Evolutionary conservation across 2,888 invertebrate species (phyloP).

Genomic region (Cantharis rufa): DNA sequence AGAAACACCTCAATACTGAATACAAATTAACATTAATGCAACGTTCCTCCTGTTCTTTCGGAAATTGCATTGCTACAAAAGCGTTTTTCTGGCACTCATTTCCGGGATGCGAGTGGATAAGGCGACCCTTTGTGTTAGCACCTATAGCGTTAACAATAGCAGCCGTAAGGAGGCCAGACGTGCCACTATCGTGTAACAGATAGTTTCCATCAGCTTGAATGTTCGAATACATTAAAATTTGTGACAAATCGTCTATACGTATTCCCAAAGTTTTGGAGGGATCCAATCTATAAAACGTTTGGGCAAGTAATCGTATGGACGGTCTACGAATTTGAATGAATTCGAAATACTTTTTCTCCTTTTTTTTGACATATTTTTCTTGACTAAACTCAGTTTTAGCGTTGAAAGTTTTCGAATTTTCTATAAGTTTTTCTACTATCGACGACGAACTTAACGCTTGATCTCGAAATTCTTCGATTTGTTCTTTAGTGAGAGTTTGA

Average conservation of each 20-base stretch:
- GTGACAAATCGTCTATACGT: conserved; percentile 86
- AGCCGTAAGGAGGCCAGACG: conserved; percentile 82
- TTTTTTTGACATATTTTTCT: conserved; percentile 93
- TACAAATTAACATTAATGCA: conserved; percentile 78
- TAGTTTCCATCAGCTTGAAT: conserved; percentile 77
- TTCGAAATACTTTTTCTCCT: conserved; percentile 91
- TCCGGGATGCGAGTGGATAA: conserved; percentile 80
- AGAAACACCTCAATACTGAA: conserved; percentile 70
- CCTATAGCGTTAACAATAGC: conserved; percentile 80
- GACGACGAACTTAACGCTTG: conserved; percentile 77
- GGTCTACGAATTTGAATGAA: conserved; percentile 80
- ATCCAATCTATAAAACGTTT: conserved; percentile 83
- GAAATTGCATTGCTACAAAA: conserved; percentile 79
- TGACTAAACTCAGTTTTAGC: conserved; percentile 91
- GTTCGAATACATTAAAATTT: conserved; percentile 82
- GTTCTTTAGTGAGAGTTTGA: conserved; percentile 80
- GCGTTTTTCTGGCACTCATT: conserved; percentile 80
- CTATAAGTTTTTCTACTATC: conserved; percentile 85
- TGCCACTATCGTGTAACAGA: conserved; percentile 86
- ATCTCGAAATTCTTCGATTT: conserved; percentile 79
- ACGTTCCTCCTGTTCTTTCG: conserved; percentile 68
- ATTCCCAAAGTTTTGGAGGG: conserved; percentile 76
- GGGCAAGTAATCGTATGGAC: conserved; percentile 77
- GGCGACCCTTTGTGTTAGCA: conserved; percentile 63
- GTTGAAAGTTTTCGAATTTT: conserved; percentile 88